Base-by-base conservation (phyloP, 1,140 invertebrate genomes). In the Drosophila ohnishii region DNA sequence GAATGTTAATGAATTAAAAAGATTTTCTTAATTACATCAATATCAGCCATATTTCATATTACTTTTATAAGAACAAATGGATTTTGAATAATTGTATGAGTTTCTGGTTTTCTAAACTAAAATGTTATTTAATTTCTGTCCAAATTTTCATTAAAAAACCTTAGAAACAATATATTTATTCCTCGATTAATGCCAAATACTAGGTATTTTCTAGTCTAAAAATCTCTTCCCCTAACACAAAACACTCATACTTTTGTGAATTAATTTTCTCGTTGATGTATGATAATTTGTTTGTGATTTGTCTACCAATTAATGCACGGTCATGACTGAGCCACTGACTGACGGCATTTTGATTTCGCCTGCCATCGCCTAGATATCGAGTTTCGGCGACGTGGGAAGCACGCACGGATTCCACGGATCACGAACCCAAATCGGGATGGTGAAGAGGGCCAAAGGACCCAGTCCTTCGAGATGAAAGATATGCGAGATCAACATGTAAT, bases 401-500 rank as follows among this genome's bases (percentile, higher is more conserved):
- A 84, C 78, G 81, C 77, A 84, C 78, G 60, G 47, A 75, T 71
- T 72, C 66, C 69, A 72, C 25, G 69, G 53, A 72, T 50, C 69
- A 39, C 44, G 25, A 35, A 42, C 56, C 19, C 30, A 22, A 56
- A 37, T 37, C 32, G 56, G n/a, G 5, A 45, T 35, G 22, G n/a
- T 13, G 42, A 45, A 14, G 62, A 34, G 62, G 39, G n/a, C 63
- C 64, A 22, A 55, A 42, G 62, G 42, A 61, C 56, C 61, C 56
- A 79, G 74, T 72, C 70, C 75, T 71, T 75, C 70, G 73, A 86
- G 84, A 86, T 86, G 75, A 86, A 86, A 86, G 83, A 86, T 86
- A 86, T 83, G 84, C 83, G 83, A 86, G 83, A 86, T 86, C 83
- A 86, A 86, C 83, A 87, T 86, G 83, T 88, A 86, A 86, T 86